A percentile compares a stretch with the other conserved stretches of the same genome.
Conservation (phyloP, 2,113 vertebrate species). For the Bettongia penicillata region DNA sequence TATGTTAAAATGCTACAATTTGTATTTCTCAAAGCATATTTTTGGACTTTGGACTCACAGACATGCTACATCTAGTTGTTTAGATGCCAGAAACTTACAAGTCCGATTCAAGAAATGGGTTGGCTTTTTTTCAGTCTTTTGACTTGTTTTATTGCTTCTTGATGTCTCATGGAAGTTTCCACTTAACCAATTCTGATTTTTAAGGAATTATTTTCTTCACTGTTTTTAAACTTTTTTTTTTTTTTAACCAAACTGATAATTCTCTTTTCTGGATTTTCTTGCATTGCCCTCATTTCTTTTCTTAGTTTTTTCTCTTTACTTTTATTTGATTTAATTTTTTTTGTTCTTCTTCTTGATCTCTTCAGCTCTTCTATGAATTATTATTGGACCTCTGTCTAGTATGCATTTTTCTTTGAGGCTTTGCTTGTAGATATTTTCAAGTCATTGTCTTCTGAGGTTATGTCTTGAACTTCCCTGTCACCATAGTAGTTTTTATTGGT, state of each 20-base stretch:
- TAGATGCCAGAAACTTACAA: neutral
- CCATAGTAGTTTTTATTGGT: neutral
- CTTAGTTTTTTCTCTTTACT: neutral
- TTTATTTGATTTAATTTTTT: neutral
- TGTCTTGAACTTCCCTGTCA: neutral
- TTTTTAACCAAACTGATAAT: neutral
- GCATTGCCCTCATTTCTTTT: neutral
- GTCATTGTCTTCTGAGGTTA: neutral
- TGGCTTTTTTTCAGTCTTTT: neutral
- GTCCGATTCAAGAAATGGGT: neutral
- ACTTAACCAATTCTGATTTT: neutral
- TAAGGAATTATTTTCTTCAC: no score
- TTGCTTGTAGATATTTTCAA: neutral
- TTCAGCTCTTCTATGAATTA: neutral
- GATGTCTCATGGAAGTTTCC: neutral
- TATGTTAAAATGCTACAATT: neutral
- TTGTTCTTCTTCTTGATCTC: neutral
- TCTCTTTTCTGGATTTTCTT: neutral
- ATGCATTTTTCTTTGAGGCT: neutral
- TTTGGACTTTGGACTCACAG: neutral
- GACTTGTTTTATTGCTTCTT: neutral
- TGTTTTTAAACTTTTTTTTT: neutral
- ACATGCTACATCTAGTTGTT: neutral
- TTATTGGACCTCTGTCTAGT: neutral
- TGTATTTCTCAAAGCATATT: constrained; percentile 4